A percentile compares a stretch with the other conserved stretches of the same genome.
These are phyloP conservation scores for Triplophysa yarkandensis DNA, from an alignment of 2,797 vertebrate genomes.

Conservation along the genomic window DNA sequence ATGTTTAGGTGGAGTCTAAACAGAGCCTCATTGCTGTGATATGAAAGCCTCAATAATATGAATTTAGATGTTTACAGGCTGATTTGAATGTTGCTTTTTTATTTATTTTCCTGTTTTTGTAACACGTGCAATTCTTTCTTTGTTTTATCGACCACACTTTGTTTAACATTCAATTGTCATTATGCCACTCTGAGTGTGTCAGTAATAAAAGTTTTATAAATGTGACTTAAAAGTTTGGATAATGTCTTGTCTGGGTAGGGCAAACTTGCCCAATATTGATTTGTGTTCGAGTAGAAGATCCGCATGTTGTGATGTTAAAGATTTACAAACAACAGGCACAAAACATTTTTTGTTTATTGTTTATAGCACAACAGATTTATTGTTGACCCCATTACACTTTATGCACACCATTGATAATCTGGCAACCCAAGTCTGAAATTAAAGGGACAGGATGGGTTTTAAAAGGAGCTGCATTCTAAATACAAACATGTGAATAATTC, in stretches of 20 bases:
- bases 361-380: background rate
- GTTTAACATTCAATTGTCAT: background rate
- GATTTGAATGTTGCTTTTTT: conserved; percentile 20
- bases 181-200: conserved; percentile 9
- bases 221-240: background rate
- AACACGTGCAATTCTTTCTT: conserved; percentile 26
- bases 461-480: background rate
- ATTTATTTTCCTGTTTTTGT: conserved; percentile 34
- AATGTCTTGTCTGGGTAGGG: background rate
- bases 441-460: background rate
- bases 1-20: background rate
- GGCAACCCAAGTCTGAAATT: background rate
- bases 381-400: background rate
- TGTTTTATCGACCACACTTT: background rate
- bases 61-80: conserved; percentile 26
- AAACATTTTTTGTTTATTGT: too few species aligned
- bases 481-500: too few species aligned
- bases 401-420: too few species aligned
- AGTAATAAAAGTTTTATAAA: conserved; percentile 3
- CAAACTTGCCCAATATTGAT: too few species aligned
- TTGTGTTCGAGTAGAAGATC: too few species aligned
- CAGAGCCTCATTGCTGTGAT: conserved; percentile 1
- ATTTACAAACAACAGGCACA: too few species aligned
- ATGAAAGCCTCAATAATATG: background rate
- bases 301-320: too few species aligned